phyloP scores from a whole-genome alignment of 2,113 vertebrate species.

The Xenus cinereus region DNA sequence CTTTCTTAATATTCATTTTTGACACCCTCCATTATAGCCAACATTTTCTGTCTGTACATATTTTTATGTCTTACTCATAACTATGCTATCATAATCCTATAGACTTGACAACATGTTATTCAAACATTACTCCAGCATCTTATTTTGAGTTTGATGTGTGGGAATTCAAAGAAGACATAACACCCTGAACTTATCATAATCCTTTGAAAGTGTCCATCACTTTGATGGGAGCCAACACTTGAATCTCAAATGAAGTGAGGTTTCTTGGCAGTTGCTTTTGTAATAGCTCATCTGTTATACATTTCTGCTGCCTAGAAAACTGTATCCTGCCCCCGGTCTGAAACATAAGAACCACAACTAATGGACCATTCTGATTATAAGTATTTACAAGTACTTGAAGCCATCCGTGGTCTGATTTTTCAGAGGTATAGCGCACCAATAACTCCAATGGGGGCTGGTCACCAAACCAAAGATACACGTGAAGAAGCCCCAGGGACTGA shows the following conservation, averaged over 20 bases:
- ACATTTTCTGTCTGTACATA: background rate
- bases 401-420: background rate
- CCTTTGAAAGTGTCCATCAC: background rate
- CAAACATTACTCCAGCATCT: background rate
- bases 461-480: background rate
- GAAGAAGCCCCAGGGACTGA: background rate
- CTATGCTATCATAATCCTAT: background rate
- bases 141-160: background rate
- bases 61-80: background rate
- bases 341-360: background rate
- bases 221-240: background rate
- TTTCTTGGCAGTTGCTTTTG: background rate
- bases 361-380: background rate
- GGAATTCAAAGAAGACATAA: background rate
- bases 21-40: background rate
- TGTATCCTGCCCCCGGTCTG: background rate
- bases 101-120: background rate
- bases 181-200: background rate
- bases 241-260: background rate
- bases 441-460: background rate
- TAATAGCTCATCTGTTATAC: background rate
- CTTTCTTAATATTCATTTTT: background rate
- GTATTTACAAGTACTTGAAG: background rate
- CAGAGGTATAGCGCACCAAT: background rate
- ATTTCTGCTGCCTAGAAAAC: background rate